A percentile compares a stretch with the other conserved stretches of the same genome.
Conservation (phyloP, 2,113 vertebrate species). For the Engystomops pustulosus region DNA sequence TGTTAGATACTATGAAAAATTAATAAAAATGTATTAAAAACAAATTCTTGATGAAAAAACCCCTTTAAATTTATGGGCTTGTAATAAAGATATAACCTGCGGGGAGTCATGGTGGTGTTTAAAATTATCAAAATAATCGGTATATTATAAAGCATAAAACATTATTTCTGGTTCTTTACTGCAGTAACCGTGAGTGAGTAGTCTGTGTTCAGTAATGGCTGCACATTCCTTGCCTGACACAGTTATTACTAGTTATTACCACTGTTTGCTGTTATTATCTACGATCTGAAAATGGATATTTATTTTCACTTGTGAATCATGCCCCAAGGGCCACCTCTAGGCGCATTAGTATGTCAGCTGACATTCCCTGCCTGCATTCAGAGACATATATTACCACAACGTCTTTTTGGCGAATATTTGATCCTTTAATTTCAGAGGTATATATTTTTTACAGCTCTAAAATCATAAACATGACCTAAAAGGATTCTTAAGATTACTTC, state of each 20-base stretch:
- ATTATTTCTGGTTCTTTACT: background rate
- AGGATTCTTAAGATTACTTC: background rate
- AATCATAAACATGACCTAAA: constrained; percentile 36
- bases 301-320: constrained; percentile 35
- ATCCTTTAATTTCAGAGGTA: constrained; percentile 11
- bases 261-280: constrained; percentile 42
- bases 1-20: too few species aligned
- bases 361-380: background rate
- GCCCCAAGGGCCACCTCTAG: constrained; percentile 23
- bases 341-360: constrained; percentile 24
- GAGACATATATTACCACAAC: constrained; percentile 11
- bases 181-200: background rate
- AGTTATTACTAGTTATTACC: constrained; percentile 44
- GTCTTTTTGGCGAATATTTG: constrained; percentile 4
- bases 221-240: constrained; percentile 28
- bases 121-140: too few species aligned
- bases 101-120: too few species aligned
- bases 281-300: constrained; percentile 32
- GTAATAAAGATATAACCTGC: too few species aligned
- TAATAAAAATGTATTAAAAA: too few species aligned
- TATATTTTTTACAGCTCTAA: constrained; percentile 31
- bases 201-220: background rate
- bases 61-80: too few species aligned
- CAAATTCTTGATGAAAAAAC: too few species aligned
- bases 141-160: too few species aligned